Conservation (phyloP, 2,888 invertebrate genomes). For the Ophion ellenae region DNA sequence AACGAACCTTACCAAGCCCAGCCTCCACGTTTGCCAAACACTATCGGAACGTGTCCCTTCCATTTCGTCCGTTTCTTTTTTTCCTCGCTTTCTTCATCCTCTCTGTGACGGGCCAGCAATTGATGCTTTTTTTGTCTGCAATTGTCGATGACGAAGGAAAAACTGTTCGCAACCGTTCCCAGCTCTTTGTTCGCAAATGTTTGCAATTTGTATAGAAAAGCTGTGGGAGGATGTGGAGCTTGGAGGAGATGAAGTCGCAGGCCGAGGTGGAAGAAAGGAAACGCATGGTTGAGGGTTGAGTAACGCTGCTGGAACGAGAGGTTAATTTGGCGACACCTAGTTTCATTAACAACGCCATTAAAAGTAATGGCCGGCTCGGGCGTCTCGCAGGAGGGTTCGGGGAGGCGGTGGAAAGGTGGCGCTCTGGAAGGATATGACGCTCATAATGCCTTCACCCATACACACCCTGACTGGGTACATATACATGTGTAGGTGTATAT, state of each 20-base stretch:
- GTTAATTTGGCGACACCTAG: conserved; percentile 83
- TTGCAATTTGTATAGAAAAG: too few species aligned
- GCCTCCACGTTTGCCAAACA: background rate
- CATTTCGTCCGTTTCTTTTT: background rate
- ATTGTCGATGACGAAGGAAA: background rate
- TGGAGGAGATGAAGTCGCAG: background rate
- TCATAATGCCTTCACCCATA: conserved; percentile 28
- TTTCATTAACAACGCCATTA: conserved; percentile 83
- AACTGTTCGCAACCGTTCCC: background rate
- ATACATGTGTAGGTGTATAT: background rate
- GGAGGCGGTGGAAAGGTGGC: conserved; percentile 70
- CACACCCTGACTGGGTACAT: background rate
- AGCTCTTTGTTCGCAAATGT: too few species aligned
- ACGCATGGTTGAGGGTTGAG: conserved; percentile 73
- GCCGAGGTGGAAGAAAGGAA: background rate
- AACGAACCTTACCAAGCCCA: conserved; percentile 56
- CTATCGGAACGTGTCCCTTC: background rate
- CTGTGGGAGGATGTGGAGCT: background rate
- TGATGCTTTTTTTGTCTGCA: background rate
- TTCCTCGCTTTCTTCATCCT: background rate
- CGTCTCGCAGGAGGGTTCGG: conserved; percentile 68
- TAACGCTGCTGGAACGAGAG: conserved; percentile 81
- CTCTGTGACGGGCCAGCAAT: background rate
- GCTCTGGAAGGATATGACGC: conserved; percentile 58
- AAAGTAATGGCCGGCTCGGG: conserved; percentile 81